Evolutionary conservation across 53 echinoderm and acorn worm species (phyloP).

Genomic region (Paracentrotus lividus): DNA sequence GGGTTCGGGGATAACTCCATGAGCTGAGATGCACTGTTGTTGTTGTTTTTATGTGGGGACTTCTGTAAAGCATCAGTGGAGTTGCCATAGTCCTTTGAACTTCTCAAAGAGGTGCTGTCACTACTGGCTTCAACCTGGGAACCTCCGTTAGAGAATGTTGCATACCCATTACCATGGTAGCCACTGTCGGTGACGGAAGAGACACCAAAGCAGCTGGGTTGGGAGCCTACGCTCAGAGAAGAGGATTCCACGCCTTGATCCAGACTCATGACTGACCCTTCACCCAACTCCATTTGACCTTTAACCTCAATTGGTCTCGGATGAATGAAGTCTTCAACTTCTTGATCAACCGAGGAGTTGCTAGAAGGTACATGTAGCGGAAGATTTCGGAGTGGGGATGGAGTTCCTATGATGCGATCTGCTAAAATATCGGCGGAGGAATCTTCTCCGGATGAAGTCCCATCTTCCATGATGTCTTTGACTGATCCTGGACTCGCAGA

Average conservation of each 20-base stretch:
- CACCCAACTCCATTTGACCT: conserved; percentile 10
- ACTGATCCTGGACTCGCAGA: background rate
- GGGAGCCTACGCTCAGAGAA: conserved; percentile 27
- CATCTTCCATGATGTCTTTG: background rate
- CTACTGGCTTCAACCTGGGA: conserved; percentile 14
- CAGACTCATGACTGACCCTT: conserved; percentile 35
- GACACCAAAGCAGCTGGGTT: background rate
- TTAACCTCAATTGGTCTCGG: background rate
- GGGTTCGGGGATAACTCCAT: background rate
- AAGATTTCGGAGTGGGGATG: conserved; percentile 36
- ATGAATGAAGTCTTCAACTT: background rate
- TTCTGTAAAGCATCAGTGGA: background rate
- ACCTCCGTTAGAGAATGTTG: background rate
- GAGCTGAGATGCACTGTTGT: conserved; percentile 43
- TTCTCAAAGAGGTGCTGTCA: conserved; percentile 4
- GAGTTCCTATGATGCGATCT: background rate
- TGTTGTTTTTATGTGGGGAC: conserved; percentile 43
- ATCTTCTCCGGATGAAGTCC: background rate
- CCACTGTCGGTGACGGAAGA: conserved; percentile 74
- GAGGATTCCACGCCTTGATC: conserved; percentile 12
- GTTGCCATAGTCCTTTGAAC: background rate
- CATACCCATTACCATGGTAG: conserved; percentile 63
- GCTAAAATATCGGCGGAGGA: background rate
- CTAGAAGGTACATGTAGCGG: too few relatives aligned
- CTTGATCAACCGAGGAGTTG: background rate